Percentiles rank a stretch among this genome's conserved stretches.
Evolutionary conservation across 2,888 invertebrate species (phyloP).

Genomic region (Drosophila helvetica): DNA sequence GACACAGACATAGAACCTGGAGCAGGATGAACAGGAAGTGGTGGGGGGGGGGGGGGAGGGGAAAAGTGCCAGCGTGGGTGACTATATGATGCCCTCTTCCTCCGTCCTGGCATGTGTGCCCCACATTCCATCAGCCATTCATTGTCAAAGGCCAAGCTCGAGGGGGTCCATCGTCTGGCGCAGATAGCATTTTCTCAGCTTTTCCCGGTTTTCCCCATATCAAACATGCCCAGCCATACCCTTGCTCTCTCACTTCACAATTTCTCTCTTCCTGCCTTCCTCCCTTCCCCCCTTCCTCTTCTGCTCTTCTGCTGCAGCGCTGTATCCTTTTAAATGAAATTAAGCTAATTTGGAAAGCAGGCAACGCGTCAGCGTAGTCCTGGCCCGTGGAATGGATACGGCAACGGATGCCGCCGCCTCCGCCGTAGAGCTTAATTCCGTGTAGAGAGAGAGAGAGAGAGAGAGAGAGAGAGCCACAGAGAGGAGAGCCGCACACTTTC

Average conservation of each 20-base stretch:
- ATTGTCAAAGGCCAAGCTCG: background rate
- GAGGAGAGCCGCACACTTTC: conserved; percentile 22
- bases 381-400: conserved; percentile 13
- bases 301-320: conserved; percentile 24
- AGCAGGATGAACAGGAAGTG: background rate
- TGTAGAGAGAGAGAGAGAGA: conserved; percentile 47
- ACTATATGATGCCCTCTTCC: background rate
- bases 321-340: conserved; percentile 75
- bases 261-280: background rate
- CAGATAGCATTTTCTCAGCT: background rate
- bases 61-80: background rate
- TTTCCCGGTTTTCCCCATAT: background rate
- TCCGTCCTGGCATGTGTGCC: background rate
- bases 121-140: conserved; percentile 1
- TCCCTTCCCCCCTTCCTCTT: background rate
- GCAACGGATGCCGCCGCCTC: conserved; percentile 22
- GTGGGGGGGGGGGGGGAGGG: too few species aligned
- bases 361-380: conserved; percentile 55
- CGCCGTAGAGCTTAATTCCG: conserved; percentile 61
- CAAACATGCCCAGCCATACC: conserved; percentile 13
- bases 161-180: background rate
- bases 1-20: conserved; percentile 6
- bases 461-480: background rate
- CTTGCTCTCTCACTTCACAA: background rate
- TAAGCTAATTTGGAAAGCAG: conserved; percentile 75